These are phyloP conservation scores for Nemapogon koenigi DNA, from an alignment of 2,888 invertebrate species.

Conservation along the genomic window DNA sequence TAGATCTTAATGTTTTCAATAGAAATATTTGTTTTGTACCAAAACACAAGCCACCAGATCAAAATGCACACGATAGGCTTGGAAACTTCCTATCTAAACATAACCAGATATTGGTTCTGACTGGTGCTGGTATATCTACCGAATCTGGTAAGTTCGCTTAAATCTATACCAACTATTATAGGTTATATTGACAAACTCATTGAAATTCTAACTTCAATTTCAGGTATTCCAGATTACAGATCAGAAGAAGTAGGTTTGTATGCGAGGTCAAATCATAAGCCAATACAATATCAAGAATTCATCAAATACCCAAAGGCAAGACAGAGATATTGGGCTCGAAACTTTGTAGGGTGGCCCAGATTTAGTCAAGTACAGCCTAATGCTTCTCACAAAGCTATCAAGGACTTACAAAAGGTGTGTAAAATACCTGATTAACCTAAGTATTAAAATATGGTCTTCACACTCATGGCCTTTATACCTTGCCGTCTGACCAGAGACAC, in stretches of 20 bases:
- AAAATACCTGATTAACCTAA: background rate
- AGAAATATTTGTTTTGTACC: constrained; percentile 67
- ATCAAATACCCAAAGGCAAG: constrained; percentile 69
- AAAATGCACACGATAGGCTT: constrained; percentile 64
- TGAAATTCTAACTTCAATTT: constrained; percentile 13
- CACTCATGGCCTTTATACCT: no score
- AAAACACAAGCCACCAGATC: constrained; percentile 69
- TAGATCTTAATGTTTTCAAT: constrained; percentile 17
- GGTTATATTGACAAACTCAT: background rate
- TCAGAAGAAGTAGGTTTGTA: constrained; percentile 92
- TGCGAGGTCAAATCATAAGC: constrained; percentile 82
- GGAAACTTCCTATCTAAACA: constrained; percentile 64
- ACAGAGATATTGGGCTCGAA: constrained; percentile 94
- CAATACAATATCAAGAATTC: constrained; percentile 88
- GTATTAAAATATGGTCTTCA: no score
- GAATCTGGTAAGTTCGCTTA: constrained; percentile 73
- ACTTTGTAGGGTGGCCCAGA: constrained; percentile 90
- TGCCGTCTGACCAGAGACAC: no score
- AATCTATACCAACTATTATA: background rate
- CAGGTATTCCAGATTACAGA: constrained; percentile 93
- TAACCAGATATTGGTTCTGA: constrained; percentile 72
- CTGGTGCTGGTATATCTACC: constrained; percentile 96
- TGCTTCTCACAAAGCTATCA: constrained; percentile 73
- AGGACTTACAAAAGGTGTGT: constrained; percentile 70
- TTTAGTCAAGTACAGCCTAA: constrained; percentile 86